phyloP scores from a whole-genome alignment of 2,888 invertebrate species.

The Brassicogethes aeneus region DNA sequence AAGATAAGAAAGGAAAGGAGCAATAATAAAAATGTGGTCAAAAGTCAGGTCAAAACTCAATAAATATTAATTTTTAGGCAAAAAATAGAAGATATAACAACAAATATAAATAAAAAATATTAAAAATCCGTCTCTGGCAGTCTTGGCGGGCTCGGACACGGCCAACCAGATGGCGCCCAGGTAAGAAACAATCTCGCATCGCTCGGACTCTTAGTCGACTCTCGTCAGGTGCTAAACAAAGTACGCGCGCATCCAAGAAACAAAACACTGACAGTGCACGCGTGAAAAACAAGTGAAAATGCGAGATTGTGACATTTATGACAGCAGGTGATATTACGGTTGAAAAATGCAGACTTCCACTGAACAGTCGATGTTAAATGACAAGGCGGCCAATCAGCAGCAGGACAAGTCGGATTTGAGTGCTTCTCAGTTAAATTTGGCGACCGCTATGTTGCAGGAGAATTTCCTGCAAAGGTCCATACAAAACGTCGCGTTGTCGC shows the following conservation, averaged over 20 bases:
- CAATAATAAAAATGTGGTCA: too few relatives aligned
- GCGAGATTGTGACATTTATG: too few relatives aligned
- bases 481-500: constrained; percentile 68
- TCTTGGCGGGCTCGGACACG: constrained; percentile 6
- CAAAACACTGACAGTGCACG: too few relatives aligned
- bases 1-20: too few relatives aligned
- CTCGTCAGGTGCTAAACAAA: constrained; percentile 47
- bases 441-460: constrained; percentile 54
- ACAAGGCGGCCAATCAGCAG: constrained; percentile 21
- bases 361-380: constrained; percentile 4
- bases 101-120: too few relatives aligned
- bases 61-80: too few relatives aligned
- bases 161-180: constrained; percentile 37
- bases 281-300: too few relatives aligned
- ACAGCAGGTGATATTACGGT: too few relatives aligned
- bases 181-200: constrained; percentile 33
- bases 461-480: constrained; percentile 49
- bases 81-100: too few relatives aligned
- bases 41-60: too few relatives aligned
- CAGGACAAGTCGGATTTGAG: constrained; percentile 11
- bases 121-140: background rate
- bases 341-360: constrained; percentile 4
- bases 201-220: constrained; percentile 36
- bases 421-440: constrained; percentile 31
- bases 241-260: constrained; percentile 41